Conservation (phyloP, 2,888 invertebrate genomes). For the Synanthedon tipuliformis region DNA sequence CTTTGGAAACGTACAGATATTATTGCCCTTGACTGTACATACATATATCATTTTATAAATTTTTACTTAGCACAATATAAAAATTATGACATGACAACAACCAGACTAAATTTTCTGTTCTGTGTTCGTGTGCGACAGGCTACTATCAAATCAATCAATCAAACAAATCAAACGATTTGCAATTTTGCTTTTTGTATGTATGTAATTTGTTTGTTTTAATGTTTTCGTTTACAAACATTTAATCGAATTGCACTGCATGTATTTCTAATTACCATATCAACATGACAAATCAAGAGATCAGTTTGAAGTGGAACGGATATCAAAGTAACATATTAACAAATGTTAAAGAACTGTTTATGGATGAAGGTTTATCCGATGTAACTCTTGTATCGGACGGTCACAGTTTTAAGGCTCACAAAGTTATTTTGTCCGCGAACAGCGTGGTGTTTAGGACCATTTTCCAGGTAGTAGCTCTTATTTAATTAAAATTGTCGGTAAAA, state of each 20-base stretch:
- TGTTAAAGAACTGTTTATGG: slow-evolving; percentile 73
- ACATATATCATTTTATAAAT: too few species aligned
- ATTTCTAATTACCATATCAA: slow-evolving; percentile 11
- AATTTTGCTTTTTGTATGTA: slow-evolving; percentile 11
- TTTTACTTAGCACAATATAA: too few species aligned
- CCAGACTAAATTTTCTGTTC: too few species aligned
- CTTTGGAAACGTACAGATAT: too few species aligned
- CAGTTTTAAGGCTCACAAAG: slow-evolving; percentile 76
- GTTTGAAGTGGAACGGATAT: slow-evolving; percentile 78
- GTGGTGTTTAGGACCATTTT: slow-evolving; percentile 75
- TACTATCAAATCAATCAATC: too few species aligned
- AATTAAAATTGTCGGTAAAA: background rate
- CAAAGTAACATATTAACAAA: slow-evolving; percentile 74
- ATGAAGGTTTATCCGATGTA: slow-evolving; percentile 75
- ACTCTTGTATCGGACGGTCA: slow-evolving; percentile 76
- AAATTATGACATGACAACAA: too few species aligned
- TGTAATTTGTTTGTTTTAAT: slow-evolving; percentile 15
- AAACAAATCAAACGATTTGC: slow-evolving; percentile 10
- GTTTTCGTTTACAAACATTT: slow-evolving; percentile 9
- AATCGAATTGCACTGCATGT: slow-evolving; percentile 16
- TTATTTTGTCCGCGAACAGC: slow-evolving; percentile 76
- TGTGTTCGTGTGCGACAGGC: too few species aligned
- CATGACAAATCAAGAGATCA: slow-evolving; percentile 72
- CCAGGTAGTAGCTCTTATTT: slow-evolving; percentile 42
- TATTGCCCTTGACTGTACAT: too few species aligned